Conservation (phyloP, 2,797 vertebrate genomes). For the Etheostoma perlongum region DNA sequence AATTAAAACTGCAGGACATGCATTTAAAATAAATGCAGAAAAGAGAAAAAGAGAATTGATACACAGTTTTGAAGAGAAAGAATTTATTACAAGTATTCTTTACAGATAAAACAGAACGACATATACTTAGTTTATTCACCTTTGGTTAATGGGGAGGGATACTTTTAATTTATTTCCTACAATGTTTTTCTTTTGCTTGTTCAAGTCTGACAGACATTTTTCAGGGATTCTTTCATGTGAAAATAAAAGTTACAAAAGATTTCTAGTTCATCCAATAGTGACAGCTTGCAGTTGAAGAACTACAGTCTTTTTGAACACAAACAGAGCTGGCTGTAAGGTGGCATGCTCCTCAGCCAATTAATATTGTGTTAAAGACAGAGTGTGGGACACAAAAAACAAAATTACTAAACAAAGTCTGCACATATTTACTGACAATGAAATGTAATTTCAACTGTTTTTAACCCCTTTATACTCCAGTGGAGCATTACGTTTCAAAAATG, state of each 20-base stretch:
- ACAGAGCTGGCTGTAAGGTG: neutral
- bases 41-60: constrained; percentile 56
- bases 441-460: neutral
- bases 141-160: neutral
- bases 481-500: neutral
- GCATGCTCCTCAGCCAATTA: neutral
- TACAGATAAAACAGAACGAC: constrained; percentile 56
- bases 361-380: neutral
- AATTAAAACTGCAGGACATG: neutral
- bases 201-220: neutral
- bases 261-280: neutral
- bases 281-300: neutral
- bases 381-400: constrained; percentile 17
- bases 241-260: constrained; percentile 10
- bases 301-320: constrained; percentile 5
- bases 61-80: constrained; percentile 69
- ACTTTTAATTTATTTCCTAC: neutral
- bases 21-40: neutral
- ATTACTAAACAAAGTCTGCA: constrained; percentile 24
- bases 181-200: neutral
- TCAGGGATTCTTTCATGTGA: neutral
- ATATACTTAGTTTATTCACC: constrained; percentile 10
- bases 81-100: constrained; percentile 81
- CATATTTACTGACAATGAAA: constrained; percentile 35
- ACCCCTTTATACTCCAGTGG: neutral